Base-by-base conservation (phyloP, 1,140 invertebrate genomes). In the Caenorhabditis tropicalis region DNA sequence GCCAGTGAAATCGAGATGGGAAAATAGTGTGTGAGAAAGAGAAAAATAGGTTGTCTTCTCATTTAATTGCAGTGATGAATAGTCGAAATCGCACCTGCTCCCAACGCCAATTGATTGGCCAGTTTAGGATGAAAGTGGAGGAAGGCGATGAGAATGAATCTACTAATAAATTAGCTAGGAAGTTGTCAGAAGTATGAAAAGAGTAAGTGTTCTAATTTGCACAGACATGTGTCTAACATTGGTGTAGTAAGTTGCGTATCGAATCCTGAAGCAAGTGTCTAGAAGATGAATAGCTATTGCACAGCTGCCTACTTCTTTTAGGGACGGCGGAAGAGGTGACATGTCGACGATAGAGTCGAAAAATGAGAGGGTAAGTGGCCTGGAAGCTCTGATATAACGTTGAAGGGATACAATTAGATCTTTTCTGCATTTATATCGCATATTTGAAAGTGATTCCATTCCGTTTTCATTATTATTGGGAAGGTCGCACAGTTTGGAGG, bases 41-140 rank as follows among this genome's bases (percentile, higher is more conserved):
- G 46, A 51, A 60, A 48, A 65, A 48, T 56, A 43, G 27, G 12
- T 36, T 74, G 65, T 46, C 36, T 29, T 43, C 65, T 39, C 65
- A 24, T 49, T 58, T 82, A 82, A 82, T 70, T 82, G 82, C 24
- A 56, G 36, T 49, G 56, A 49, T 82, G 53, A 56, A 65, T 65
- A 43, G 65, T 70, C 19, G 39, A 65, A 82, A 33, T 56, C 31
- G 29, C 58, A 56, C 46, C 48, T 58, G 46, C 82, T 65, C 29
- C 48, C 24, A 27, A 3, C 9, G 1, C 7, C 33, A 46, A 31
- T 82, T 65, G 21, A 19, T 27, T 46, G 10, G 10, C 9, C 16
- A 29, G 24, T 51, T 51, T 15, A n/a, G 16, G 29, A 31, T 53
- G 74, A 16, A 83, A 74, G 21, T 43, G 70, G 16, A 56, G 9